Percentiles rank a stretch among this genome's conserved stretches.
phyloP scores from a whole-genome alignment of 1,140 invertebrate genomes.

The Cataglyphis hispanica region DNA sequence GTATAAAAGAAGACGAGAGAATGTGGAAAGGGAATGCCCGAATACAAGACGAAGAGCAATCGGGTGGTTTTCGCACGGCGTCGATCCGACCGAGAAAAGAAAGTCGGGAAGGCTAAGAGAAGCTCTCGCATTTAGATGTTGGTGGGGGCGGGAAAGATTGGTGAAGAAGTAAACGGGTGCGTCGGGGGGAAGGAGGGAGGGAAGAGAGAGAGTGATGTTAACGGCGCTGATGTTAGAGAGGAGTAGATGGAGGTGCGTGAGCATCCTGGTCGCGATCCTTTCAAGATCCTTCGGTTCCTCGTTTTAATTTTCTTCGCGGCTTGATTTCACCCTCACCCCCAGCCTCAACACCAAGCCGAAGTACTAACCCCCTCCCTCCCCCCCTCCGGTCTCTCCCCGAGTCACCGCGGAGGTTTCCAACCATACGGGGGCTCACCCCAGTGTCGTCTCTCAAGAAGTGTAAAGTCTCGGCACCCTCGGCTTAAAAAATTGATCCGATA shows the following conservation, averaged over 20 bases:
- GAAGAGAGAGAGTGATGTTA: not conserved
- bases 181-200: not conserved
- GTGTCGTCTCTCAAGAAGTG: slow-evolving; percentile 83
- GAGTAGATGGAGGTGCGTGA: slow-evolving; percentile 58
- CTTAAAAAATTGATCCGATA: slow-evolving; percentile 85
- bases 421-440: slow-evolving; percentile 55
- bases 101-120: slow-evolving; percentile 46
- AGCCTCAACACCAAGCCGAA: slow-evolving; percentile 44
- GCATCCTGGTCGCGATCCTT: slow-evolving; percentile 70
- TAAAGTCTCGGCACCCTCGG: slow-evolving; percentile 86
- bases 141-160: slow-evolving; percentile 47
- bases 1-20: slow-evolving; percentile 28
- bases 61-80: slow-evolving; percentile 68
- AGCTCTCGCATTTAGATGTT: slow-evolving; percentile 20
- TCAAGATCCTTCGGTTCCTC: slow-evolving; percentile 79
- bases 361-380: slow-evolving; percentile 53
- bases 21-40: slow-evolving; percentile 1
- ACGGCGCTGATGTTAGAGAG: slow-evolving; percentile 47
- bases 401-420: slow-evolving; percentile 37
- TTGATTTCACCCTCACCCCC: slow-evolving; percentile 79
- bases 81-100: slow-evolving; percentile 49
- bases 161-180: slow-evolving; percentile 46
- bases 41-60: slow-evolving; percentile 70
- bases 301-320: slow-evolving; percentile 84
- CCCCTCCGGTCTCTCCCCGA: slow-evolving; percentile 62